phyloP scores from a whole-genome alignment of 2,113 vertebrate genomes.

The Pimephales promelas region DNA sequence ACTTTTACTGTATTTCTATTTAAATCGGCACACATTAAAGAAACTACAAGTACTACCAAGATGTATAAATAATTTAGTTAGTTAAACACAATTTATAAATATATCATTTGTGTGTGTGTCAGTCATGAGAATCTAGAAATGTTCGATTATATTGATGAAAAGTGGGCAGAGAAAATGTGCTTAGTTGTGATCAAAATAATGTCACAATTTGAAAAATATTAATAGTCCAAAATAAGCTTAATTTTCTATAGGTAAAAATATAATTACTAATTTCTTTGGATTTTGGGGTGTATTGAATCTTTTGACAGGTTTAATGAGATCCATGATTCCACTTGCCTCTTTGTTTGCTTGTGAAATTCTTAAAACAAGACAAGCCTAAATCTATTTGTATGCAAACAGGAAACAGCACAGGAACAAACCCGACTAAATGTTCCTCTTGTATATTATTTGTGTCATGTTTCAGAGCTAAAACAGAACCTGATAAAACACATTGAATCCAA shows the following conservation, averaged over 20 bases:
- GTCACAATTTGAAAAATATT: neutral
- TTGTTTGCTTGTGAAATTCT: neutral
- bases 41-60: neutral
- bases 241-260: neutral
- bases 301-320: neutral
- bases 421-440: neutral
- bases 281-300: neutral
- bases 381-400: neutral
- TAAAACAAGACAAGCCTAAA: constrained; percentile 8
- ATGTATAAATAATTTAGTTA: neutral
- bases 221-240: neutral
- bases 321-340: neutral
- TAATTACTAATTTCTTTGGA: neutral
- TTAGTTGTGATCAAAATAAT: neutral
- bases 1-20: neutral
- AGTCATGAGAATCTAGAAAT: neutral
- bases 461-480: constrained; percentile 2
- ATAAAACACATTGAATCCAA: neutral
- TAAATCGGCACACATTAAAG: neutral
- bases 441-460: neutral
- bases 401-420: constrained; percentile 2
- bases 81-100: neutral
- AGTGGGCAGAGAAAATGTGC: neutral
- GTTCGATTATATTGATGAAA: neutral
- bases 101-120: neutral